A percentile compares a stretch with the other conserved stretches of the same genome.
Conservation (phyloP, 2,888 invertebrate species). For the Polymixis lichenea region DNA sequence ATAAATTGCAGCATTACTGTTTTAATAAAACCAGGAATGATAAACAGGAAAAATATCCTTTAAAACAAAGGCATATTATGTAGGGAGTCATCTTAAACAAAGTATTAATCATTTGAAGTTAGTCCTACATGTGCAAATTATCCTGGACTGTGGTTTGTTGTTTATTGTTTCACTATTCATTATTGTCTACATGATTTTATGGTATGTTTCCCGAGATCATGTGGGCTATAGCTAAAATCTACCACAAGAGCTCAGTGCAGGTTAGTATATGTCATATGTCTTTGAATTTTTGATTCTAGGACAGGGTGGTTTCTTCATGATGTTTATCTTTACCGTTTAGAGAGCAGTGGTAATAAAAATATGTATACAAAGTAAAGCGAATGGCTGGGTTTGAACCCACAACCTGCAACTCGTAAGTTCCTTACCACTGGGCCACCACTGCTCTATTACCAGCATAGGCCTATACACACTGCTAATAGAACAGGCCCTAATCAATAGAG, state of each 20-base stretch:
- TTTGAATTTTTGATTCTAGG: background rate
- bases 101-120: constrained; percentile 18
- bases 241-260: no score
- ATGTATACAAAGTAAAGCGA: background rate
- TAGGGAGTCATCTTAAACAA: constrained; percentile 14
- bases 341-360: background rate
- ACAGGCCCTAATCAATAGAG: background rate
- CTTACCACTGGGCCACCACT: background rate
- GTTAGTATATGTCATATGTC: background rate
- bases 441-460: background rate
- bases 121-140: constrained; percentile 8
- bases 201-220: constrained; percentile 2
- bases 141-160: constrained; percentile 37
- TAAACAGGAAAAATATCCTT: constrained; percentile 38
- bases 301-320: background rate
- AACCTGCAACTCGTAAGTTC: background rate
- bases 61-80: background rate
- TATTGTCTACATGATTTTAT: background rate
- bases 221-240: background rate
- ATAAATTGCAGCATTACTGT: background rate
- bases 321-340: background rate
- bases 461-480: background rate
- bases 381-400: background rate
- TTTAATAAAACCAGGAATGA: constrained; percentile 4
- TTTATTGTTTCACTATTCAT: background rate